Percentiles rank a stretch among this genome's conserved stretches.
These are phyloP conservation scores for Telenomus remus DNA, from an alignment of 1,140 invertebrate species.

Conservation along the genomic window DNA sequence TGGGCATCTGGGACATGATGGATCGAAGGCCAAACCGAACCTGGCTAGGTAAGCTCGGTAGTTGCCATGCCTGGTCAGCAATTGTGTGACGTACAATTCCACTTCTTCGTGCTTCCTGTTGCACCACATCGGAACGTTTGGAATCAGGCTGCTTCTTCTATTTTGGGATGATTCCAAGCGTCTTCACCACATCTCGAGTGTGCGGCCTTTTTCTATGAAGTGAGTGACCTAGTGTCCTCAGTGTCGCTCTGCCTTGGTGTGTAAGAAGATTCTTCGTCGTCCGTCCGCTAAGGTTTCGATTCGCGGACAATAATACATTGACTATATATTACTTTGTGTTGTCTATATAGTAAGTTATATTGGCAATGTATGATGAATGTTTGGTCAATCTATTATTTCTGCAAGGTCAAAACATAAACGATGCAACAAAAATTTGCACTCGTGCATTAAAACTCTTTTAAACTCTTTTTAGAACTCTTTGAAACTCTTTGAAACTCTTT, in stretches of 20 bases:
- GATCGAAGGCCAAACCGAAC: constrained; percentile 32
- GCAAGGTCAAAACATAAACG: too few species aligned
- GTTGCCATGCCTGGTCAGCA: constrained; percentile 62
- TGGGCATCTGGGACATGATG: constrained; percentile 41
- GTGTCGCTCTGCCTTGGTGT: too few species aligned
- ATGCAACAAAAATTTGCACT: too few species aligned
- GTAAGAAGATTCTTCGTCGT: constrained; percentile 2
- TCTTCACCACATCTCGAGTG: neutral
- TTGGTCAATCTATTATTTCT: too few species aligned
- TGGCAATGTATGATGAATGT: too few species aligned
- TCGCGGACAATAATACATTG: too few species aligned
- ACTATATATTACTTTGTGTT: too few species aligned
- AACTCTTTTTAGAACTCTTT: too few species aligned
- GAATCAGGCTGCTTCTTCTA: constrained; percentile 3
- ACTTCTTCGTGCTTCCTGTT: neutral
- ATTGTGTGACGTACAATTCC: constrained; percentile 1
- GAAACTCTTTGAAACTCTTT: too few species aligned
- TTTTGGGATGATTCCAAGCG: neutral
- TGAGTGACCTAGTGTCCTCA: neutral
- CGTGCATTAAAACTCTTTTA: too few species aligned
- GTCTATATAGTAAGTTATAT: too few species aligned
- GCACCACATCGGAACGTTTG: neutral
- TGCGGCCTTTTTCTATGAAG: neutral
- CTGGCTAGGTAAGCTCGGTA: constrained; percentile 57
- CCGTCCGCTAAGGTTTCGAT: constrained; percentile 48